phyloP scores from a whole-genome alignment of 1,140 invertebrate genomes.

The Chionoecetes opilio region DNA sequence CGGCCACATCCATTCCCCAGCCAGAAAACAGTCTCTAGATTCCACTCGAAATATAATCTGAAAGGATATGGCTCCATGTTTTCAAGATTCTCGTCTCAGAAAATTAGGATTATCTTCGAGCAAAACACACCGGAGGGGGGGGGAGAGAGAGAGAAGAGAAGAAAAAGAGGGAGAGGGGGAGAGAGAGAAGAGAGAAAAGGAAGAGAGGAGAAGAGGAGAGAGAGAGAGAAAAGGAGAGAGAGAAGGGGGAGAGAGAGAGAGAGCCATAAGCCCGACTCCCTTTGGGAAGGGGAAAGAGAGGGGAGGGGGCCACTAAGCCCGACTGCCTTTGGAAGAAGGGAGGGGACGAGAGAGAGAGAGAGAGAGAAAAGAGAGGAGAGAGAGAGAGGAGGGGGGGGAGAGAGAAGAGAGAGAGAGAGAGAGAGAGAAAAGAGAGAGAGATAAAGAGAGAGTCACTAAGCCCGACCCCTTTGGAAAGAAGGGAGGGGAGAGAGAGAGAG shows the following conservation, averaged over 20 bases:
- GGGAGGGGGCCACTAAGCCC: too few species aligned
- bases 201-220: background rate
- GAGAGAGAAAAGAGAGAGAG: conserved; percentile 45
- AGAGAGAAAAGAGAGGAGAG: background rate
- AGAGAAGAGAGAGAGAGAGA: conserved; percentile 38
- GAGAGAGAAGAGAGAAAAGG: background rate
- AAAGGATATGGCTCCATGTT: background rate
- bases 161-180: background rate
- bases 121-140: background rate
- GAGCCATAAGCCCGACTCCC: too few species aligned
- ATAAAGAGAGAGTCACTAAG: background rate
- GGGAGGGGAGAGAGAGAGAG: conserved; percentile 20
- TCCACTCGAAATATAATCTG: background rate
- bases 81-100: background rate
- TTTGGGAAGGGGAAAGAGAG: too few species aligned
- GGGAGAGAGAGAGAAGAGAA: background rate
- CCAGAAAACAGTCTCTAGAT: background rate
- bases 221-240: background rate
- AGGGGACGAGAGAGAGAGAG: background rate
- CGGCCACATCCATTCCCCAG: background rate
- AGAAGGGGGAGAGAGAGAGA: background rate
- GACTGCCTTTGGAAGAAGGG: too few species aligned
- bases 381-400: background rate
- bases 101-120: conserved; percentile 12
- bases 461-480: background rate